Percentiles rank a stretch among this genome's conserved stretches.
phyloP scores from a whole-genome alignment of 2,797 vertebrate genomes.

The Catharus ustulatus region DNA sequence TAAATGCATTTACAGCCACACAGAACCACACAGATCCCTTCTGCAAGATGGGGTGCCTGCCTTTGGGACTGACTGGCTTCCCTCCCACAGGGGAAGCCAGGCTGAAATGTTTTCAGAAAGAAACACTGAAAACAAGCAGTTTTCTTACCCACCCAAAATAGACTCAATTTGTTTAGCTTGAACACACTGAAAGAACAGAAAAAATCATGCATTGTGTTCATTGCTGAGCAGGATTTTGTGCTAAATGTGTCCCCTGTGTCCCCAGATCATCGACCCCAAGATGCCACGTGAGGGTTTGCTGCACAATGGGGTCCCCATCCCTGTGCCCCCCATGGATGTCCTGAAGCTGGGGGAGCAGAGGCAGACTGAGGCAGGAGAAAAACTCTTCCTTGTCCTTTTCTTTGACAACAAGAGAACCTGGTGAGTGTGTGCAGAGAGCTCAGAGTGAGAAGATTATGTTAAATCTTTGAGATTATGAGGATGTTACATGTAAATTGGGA shows the following conservation, averaged over 20 bases:
- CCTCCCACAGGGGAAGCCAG: background rate
- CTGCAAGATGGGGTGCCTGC: background rate
- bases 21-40: background rate
- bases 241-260: background rate
- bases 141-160: background rate
- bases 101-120: background rate
- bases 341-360: constrained; percentile 90
- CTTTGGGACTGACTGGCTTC: background rate
- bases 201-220: background rate
- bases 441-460: background rate
- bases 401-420: constrained; percentile 99
- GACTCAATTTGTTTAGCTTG: background rate
- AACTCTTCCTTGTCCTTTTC: constrained; percentile 96
- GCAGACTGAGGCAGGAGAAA: constrained; percentile 89
- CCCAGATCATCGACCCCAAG: constrained; percentile 94
- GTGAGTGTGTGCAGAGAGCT: constrained; percentile 76
- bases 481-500: background rate
- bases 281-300: constrained; percentile 95
- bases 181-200: background rate
- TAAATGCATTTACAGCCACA: background rate
- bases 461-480: background rate
- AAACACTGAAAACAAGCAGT: background rate
- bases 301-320: constrained; percentile 97
- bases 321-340: constrained; percentile 93
- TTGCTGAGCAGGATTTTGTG: background rate